A percentile compares a stretch with the other conserved stretches of the same genome.
These are phyloP conservation scores for Tipula unca DNA, from an alignment of 2,888 invertebrate species.

Conservation along the genomic window DNA sequence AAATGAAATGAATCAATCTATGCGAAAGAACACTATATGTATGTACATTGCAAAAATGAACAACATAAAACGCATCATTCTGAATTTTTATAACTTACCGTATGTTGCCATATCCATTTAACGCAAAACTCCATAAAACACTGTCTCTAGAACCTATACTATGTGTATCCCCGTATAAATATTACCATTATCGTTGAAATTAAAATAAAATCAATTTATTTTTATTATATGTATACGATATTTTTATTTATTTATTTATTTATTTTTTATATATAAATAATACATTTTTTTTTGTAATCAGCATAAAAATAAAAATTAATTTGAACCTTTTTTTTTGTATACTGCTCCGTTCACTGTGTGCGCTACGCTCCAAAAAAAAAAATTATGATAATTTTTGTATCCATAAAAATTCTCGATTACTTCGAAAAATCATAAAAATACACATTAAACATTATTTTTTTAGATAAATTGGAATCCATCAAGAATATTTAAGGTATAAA, in stretches of 20 bases:
- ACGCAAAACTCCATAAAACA: neutral
- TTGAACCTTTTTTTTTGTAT: neutral
- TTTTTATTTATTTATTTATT: no score
- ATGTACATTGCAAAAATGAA: neutral
- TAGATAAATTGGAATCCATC: slow-evolving; percentile 45
- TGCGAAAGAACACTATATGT: no score
- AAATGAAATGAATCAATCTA: neutral
- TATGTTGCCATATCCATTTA: neutral
- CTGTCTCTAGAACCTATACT: neutral
- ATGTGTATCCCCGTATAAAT: neutral
- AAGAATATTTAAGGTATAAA: slow-evolving; percentile 44
- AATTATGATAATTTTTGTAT: slow-evolving; percentile 1
- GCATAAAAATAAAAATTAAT: slow-evolving; percentile 8
- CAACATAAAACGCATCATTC: neutral
- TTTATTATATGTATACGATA: neutral
- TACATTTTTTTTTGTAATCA: neutral
- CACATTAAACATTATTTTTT: neutral
- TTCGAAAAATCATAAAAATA: slow-evolving; percentile 18
- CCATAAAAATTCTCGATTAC: slow-evolving; percentile 22
- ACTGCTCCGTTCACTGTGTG: neutral
- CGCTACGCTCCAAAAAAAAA: neutral
- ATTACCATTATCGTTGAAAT: neutral
- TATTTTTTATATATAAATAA: neutral
- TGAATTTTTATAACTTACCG: neutral
- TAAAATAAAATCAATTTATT: neutral